Conservation (phyloP, 64 coral and sea anemone species). For the Pachyseris speciosa region DNA sequence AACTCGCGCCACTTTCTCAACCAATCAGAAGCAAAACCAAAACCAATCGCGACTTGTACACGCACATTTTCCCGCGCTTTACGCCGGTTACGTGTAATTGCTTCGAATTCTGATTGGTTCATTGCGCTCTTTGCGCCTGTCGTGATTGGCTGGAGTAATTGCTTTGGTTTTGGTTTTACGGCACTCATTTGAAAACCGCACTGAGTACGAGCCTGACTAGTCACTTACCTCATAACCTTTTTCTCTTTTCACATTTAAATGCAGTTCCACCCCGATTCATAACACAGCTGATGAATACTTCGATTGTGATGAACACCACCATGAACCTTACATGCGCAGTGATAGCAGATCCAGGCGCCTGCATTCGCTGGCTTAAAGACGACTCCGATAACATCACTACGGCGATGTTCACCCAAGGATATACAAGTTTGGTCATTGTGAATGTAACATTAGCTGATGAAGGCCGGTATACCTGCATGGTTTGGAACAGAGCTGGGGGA, state of each 20-base stretch:
- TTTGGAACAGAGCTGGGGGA: neutral
- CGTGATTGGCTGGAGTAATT: too few relatives aligned
- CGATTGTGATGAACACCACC: neutral
- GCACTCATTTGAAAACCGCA: too few relatives aligned
- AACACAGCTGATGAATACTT: neutral
- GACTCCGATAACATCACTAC: neutral
- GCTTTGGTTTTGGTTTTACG: too few relatives aligned
- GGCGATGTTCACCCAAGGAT: neutral
- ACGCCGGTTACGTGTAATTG: too few relatives aligned
- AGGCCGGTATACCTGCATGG: neutral
- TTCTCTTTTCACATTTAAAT: neutral
- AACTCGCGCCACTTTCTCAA: too few relatives aligned
- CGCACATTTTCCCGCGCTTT: too few relatives aligned
- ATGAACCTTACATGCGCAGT: neutral
- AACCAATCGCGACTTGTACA: too few relatives aligned
- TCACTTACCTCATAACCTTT: too few relatives aligned
- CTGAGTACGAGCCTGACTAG: too few relatives aligned
- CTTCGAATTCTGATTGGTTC: too few relatives aligned
- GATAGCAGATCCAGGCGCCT: neutral
- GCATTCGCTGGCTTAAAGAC: neutral
- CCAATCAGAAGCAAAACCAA: too few relatives aligned
- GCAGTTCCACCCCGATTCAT: neutral
- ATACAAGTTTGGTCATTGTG: neutral
- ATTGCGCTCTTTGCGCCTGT: too few relatives aligned
- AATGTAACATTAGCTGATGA: neutral